Evolutionary conservation across 1,140 invertebrate species (phyloP).

Genomic region (Atta texana): DNA sequence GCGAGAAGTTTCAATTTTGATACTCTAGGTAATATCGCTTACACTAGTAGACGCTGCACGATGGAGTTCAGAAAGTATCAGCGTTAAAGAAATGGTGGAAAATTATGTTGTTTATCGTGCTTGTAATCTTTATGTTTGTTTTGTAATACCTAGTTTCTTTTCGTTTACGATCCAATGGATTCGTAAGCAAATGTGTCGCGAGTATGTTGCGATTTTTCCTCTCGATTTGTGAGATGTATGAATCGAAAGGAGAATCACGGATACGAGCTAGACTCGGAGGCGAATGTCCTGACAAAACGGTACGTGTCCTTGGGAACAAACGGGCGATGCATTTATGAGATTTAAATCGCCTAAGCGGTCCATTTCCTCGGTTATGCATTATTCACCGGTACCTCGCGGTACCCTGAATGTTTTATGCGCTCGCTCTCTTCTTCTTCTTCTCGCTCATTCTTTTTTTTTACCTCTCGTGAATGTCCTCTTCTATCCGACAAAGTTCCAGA

Average conservation of each 20-base stretch:
- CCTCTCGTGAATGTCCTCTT: conserved; percentile 7
- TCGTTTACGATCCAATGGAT: neutral
- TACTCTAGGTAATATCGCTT: conserved; percentile 47
- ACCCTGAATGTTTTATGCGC: conserved; percentile 83
- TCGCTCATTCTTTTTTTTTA: conserved; percentile 25
- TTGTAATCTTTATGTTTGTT: neutral
- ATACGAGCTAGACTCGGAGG: conserved; percentile 49
- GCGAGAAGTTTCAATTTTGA: conserved; percentile 58
- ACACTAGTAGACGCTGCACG: neutral
- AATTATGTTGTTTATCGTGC: conserved; percentile 26
- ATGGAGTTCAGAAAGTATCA: conserved; percentile 38
- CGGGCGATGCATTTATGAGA: conserved; percentile 84
- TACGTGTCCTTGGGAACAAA: conserved; percentile 75
- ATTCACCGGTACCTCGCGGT: conserved; percentile 81
- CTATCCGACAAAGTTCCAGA: conserved; percentile 27
- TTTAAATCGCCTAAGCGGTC: conserved; percentile 86
- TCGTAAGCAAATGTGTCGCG: neutral
- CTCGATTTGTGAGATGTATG: conserved; percentile 45
- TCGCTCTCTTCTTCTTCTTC: conserved; percentile 64
- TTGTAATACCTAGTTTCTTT: neutral
- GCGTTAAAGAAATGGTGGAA: conserved; percentile 17
- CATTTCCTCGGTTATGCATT: conserved; percentile 84
- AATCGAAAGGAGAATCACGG: conserved; percentile 50
- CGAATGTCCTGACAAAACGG: conserved; percentile 75
- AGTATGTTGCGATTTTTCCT: conserved; percentile 1